These are phyloP conservation scores for Hippocampus mohnikei DNA, from an alignment of 2,113 vertebrate genomes.

Conservation along the genomic window DNA sequence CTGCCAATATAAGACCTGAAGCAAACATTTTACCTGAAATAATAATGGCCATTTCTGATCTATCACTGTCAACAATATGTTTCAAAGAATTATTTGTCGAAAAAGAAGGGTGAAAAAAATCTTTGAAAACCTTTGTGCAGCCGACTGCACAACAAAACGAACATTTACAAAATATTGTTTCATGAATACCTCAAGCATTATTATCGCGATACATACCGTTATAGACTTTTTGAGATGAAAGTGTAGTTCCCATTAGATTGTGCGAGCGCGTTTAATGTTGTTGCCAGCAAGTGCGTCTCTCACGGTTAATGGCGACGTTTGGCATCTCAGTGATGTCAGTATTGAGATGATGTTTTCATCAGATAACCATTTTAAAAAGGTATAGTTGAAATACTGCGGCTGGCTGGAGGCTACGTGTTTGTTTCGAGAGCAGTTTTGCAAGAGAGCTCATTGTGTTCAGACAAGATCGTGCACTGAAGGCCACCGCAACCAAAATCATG, in stretches of 20 bases:
- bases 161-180: too few relatives aligned
- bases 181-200: neutral
- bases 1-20: too few relatives aligned
- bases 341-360: slow-evolving; percentile 35
- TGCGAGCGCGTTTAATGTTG: slow-evolving; percentile 19
- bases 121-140: too few relatives aligned
- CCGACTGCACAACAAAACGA: neutral
- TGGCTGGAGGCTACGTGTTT: slow-evolving; percentile 39
- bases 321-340: slow-evolving; percentile 19
- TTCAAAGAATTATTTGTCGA: too few relatives aligned
- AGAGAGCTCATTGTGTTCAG: slow-evolving; percentile 3
- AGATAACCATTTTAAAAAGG: slow-evolving; percentile 36
- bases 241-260: neutral
- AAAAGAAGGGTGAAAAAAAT: too few relatives aligned
- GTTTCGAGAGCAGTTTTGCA: slow-evolving; percentile 24
- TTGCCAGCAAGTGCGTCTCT: neutral
- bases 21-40: too few relatives aligned
- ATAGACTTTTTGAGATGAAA: neutral
- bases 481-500: slow-evolving; percentile 13
- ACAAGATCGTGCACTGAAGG: slow-evolving; percentile 16
- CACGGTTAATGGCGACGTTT: slow-evolving; percentile 4
- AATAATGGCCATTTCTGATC: too few relatives aligned
- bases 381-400: slow-evolving; percentile 21
- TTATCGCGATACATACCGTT: neutral
- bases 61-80: too few relatives aligned